Evolutionary conservation across 2,888 invertebrate genomes (phyloP), one percentile per base, ranked within the genome.

Genomic region (Pheosia tremula): DNA sequence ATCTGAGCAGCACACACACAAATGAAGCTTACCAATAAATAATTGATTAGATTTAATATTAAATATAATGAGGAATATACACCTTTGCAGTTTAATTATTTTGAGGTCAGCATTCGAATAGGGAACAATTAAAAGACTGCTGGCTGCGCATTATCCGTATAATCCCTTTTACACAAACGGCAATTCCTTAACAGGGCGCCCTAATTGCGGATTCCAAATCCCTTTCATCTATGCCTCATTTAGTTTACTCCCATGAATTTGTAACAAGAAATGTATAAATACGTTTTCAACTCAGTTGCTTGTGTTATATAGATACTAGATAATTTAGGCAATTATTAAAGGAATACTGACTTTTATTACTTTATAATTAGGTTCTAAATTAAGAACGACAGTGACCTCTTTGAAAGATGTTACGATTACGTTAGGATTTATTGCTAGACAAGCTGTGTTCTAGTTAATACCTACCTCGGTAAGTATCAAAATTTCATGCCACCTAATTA

Each of bases 111-210:
- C 69, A 68, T 68, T 75, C 71, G 69, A 72, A 71, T 62, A 72
- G 66, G 72, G 64, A 63, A 75, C 75, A 78, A 79, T 80, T 80
- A 78, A 79, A 81, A 82, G 66, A 71, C 67, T 75, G 79, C 80
- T 68, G 76, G 75, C 69, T 72, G 60, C 65, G 73, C 68, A 69
- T 80, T 77, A 79, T 77, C 75, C 68, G 64, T 49, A 68, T 75
- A 81, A 80, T 79, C 73, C 72, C 66, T 69, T 80, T 76, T 71
- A 68, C 69, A 67, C 64, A 69, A 71, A 71, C 66, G 74, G 70
- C 49, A 67, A 77, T 77, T 78, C 71, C 74, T 74, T 77, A 63
- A 57, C 60, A 66, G 64, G 59, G 63, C 58, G 9, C 4, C 66
- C 64, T 71, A 72, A 79, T 77, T 76, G 71, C 72, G 67, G 71